phyloP scores from a whole-genome alignment of 2,113 vertebrate genomes.

The Dicerorhinus sumatrensis region DNA sequence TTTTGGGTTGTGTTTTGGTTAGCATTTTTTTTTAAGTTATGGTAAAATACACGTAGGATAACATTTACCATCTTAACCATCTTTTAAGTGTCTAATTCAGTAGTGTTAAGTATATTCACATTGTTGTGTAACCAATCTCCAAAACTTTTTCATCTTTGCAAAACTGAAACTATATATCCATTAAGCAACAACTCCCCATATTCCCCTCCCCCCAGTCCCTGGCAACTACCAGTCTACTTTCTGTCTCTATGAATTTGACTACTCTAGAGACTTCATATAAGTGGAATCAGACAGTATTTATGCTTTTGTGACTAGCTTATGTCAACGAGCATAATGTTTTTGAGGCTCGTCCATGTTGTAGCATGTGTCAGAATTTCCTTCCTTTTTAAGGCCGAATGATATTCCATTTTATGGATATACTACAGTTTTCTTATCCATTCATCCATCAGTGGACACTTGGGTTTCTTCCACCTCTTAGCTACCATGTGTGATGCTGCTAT shows the following conservation, averaged over 20 bases:
- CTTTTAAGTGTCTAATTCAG: not conserved
- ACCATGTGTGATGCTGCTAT: not conserved
- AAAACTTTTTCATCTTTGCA: not conserved
- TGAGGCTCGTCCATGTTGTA: not conserved
- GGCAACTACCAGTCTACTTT: not conserved
- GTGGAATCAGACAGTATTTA: not conserved
- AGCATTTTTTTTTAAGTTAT: constrained; percentile 4
- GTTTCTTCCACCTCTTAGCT: not conserved
- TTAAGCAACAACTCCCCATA: not conserved
- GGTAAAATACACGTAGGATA: not conserved
- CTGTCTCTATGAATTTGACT: not conserved
- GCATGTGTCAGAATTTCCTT: not conserved
- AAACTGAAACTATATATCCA: not conserved
- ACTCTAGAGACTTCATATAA: not conserved
- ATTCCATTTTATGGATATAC: not conserved
- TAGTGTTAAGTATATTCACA: not conserved
- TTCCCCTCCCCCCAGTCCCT: not conserved
- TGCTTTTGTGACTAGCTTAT: not conserved
- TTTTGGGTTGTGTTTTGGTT: not conserved
- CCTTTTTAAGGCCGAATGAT: not conserved
- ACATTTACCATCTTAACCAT: not conserved
- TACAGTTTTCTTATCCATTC: not conserved
- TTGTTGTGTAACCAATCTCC: not conserved
- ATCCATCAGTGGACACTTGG: not conserved
- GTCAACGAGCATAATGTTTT: not conserved